phyloP scores from a whole-genome alignment of 2,797 vertebrate species.

The Emydoidea blandingii region DNA sequence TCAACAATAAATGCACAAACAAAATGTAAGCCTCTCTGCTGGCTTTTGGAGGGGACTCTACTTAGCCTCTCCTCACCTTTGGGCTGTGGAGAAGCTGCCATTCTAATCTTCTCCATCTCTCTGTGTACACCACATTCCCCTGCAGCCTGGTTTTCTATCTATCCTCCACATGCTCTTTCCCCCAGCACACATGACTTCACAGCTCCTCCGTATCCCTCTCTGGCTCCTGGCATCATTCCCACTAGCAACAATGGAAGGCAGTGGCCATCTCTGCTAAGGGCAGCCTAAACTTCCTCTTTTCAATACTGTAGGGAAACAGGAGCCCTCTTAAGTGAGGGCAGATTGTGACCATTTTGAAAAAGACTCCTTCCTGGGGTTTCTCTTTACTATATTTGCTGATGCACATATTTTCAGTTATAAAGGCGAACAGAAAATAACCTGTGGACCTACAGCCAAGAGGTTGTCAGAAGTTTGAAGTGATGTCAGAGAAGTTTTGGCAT shows the following conservation, averaged over 20 bases:
- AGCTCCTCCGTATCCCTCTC: not conserved
- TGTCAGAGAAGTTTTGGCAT: not conserved
- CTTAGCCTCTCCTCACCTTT: not conserved
- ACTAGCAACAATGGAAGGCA: not conserved
- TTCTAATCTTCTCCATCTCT: not conserved
- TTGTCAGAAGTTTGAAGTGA: not conserved
- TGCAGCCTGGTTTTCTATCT: not conserved
- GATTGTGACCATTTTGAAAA: not conserved
- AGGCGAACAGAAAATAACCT: not conserved
- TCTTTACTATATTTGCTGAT: not conserved
- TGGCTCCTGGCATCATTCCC: not conserved
- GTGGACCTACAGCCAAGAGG: not conserved
- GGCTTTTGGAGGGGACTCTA: not conserved
- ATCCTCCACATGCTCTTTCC: rapidly evolving
- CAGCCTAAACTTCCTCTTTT: not conserved
- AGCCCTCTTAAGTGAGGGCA: not conserved
- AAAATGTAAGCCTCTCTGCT: not conserved
- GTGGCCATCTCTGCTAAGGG: not conserved
- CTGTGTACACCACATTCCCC: not conserved
- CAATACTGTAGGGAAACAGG: rapidly evolving
- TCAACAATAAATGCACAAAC: not conserved
- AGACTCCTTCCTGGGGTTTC: not conserved
- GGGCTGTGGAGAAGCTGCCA: rapidly evolving
- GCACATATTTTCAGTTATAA: not conserved
- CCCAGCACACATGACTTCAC: not conserved